Percentiles rank a stretch among this genome's conserved stretches.
Evolutionary conservation across 2,113 vertebrate species (phyloP).

Genomic region (rat (Rattus norvegicus)): DNA sequence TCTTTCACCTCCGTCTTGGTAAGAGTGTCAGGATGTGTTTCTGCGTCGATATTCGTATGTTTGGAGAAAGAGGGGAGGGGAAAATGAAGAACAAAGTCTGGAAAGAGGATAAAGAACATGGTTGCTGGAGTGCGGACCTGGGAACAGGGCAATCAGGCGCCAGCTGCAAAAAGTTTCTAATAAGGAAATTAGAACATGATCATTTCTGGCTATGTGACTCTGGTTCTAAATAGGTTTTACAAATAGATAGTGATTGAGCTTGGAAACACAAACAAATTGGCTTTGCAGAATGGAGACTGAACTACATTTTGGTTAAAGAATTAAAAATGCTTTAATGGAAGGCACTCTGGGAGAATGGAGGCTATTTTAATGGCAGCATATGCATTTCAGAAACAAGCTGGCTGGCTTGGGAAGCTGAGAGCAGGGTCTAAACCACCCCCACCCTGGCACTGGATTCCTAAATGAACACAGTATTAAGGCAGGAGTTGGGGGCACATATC

Average conservation of each 20-base stretch:
- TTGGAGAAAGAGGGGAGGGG: not conserved
- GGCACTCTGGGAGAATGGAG: conserved; percentile 59
- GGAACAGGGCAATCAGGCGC: conserved; percentile 72
- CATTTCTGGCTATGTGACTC: conserved; percentile 81
- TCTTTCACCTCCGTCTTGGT: conserved; percentile 55
- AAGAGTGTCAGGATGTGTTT: conserved; percentile 6
- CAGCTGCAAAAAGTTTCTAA: conserved; percentile 81
- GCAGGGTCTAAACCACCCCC: not conserved
- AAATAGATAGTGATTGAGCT: conserved; percentile 82
- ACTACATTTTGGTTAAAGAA: conserved; percentile 76
- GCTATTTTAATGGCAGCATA: conserved; percentile 71
- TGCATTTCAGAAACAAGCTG: conserved; percentile 57
- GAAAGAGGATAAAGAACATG: conserved; percentile 66
- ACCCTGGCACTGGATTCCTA: not conserved
- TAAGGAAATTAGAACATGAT: conserved; percentile 81
- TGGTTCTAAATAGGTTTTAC: conserved; percentile 80
- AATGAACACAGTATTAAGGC: conserved; percentile 58
- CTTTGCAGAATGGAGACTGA: conserved; percentile 76
- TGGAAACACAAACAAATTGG: conserved; percentile 81
- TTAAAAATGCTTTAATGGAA: conserved; percentile 74
- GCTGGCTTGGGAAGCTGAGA: conserved; percentile 53
- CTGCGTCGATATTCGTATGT: conserved; percentile 47
- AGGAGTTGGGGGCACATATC: not conserved
- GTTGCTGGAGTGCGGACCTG: conserved; percentile 3
- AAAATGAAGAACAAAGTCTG: conserved; percentile 51